phyloP scores from a whole-genome alignment of 2,113 vertebrate species.

The Pelusios castaneus region DNA sequence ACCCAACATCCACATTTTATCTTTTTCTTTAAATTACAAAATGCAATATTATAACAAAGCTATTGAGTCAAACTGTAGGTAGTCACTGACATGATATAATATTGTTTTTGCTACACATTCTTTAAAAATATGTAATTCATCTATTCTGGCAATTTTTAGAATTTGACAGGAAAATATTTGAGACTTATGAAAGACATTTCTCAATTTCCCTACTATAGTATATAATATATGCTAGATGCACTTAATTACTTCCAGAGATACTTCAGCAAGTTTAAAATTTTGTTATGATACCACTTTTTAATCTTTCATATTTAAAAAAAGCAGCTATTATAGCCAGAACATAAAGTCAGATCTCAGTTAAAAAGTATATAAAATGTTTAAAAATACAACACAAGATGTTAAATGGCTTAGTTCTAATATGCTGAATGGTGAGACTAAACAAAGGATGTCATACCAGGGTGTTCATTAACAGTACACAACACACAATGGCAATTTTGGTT shows the following conservation, averaged over 20 bases:
- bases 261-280: background rate
- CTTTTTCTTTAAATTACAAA: background rate
- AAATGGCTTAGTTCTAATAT: background rate
- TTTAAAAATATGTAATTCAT: background rate
- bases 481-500: background rate
- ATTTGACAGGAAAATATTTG: background rate
- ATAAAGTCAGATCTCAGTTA: background rate
- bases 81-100: background rate
- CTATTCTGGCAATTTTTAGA: background rate
- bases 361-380: background rate
- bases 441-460: background rate
- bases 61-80: background rate
- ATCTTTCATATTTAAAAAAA: conserved; percentile 8
- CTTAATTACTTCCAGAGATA: background rate
- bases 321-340: background rate
- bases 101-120: background rate
- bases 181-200: background rate
- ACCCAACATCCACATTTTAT: background rate
- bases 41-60: background rate
- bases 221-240: accelerated
- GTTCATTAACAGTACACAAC: background rate
- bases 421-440: background rate
- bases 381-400: background rate
- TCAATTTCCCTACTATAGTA: background rate
- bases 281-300: background rate